Base-by-base conservation (phyloP, 1,140 invertebrate species). In the Rhyzopertha dominica region DNA sequence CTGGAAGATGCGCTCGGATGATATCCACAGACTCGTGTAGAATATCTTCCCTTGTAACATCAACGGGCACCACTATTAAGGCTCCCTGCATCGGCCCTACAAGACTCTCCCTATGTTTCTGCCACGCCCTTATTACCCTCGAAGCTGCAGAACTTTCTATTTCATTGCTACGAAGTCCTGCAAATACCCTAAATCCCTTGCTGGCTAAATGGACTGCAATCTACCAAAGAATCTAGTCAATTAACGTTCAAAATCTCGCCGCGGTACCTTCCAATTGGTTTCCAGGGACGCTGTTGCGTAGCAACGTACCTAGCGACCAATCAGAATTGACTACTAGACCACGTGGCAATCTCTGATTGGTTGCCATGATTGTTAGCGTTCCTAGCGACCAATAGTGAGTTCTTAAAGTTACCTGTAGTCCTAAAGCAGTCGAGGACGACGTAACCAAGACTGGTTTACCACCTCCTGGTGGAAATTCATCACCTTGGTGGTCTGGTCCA, bases 1-100 rank as follows among this genome's bases (percentile, higher is more conserved):
- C 85, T 38, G 85, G 86, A 46, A 88, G 67, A 71, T 87, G 84
- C 24, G 84, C 79, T 13, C 85, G 78, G 42, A 87, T 80, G 5
- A 80, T 77, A 42, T 84, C 78, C 10, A 86, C 81, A 4, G 85
- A 83, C 66, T 85, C 83, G 46, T 82, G 83, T 25, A 88, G 64
- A 49, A 84, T 73, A 60, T 89, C 87, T 67, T 89, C 85, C 16
- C 85, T 73, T 1, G 85, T 87, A 1, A 87, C 82, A 61, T 90
- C 85, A 48, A 90, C 59, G 26, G 82, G 79, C 48, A 89, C 66
- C 3, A 83, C 79, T 28, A 83, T 76, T 26, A 86, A 74, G 55
- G 70, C 66, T n/a, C 75, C 73, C 25, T 73, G 67, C 28, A 70
- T 69, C 48, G 67, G 68, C 7, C 66, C 59, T 32, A 74, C 67